Conservation (phyloP, 1,140 invertebrate species). For the Hetaerina americana region DNA sequence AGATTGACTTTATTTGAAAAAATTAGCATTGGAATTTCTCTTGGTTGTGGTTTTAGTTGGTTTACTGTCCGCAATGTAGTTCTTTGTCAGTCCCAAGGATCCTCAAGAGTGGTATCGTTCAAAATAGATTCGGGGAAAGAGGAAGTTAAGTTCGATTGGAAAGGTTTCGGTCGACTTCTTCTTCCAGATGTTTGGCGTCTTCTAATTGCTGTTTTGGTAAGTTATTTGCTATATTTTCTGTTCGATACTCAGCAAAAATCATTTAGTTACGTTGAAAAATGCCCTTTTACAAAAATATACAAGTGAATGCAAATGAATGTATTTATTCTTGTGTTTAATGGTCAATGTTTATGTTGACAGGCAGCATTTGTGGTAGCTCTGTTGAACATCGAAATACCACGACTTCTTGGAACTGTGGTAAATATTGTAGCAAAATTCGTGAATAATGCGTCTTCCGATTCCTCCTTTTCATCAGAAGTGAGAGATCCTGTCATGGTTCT, state of each 20-base stretch:
- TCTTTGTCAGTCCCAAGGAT: neutral
- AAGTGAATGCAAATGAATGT: too few relatives aligned
- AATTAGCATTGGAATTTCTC: neutral
- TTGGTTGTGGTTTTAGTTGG: neutral
- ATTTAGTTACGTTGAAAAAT: too few relatives aligned
- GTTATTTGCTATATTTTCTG: too few relatives aligned
- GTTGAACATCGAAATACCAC: neutral
- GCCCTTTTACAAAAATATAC: too few relatives aligned
- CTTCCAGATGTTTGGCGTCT: neutral
- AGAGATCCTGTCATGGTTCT: neutral
- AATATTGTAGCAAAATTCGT: neutral
- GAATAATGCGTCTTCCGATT: neutral
- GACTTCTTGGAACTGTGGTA: neutral
- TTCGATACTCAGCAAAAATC: too few relatives aligned
- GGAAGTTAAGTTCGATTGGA: neutral
- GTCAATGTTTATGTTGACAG: neutral
- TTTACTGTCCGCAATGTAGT: neutral
- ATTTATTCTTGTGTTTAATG: too few relatives aligned
- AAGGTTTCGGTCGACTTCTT: neutral
- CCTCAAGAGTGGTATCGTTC: neutral
- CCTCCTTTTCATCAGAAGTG: neutral
- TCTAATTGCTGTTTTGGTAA: neutral
- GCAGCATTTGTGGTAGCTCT: neutral
- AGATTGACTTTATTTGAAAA: too few relatives aligned
- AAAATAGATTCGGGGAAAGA: neutral